phyloP scores from a whole-genome alignment of 1,140 invertebrate genomes.

The Lordiphosa stackelbergi region DNA sequence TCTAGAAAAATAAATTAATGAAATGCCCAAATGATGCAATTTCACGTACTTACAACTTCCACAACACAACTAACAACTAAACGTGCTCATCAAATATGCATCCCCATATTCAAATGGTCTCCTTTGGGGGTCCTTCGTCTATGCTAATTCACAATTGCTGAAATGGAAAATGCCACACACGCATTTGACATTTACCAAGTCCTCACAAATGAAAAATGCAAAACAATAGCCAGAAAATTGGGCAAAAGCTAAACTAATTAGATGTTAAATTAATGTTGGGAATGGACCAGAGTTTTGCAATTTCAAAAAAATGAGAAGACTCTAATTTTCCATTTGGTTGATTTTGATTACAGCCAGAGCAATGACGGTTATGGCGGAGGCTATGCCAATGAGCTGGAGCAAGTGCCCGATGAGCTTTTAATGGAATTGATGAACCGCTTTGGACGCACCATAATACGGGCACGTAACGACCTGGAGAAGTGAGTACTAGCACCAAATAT shows the following conservation, averaged over 20 bases:
- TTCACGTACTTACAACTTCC: too few species aligned
- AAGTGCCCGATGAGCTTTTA: conserved; percentile 78
- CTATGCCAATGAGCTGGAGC: conserved; percentile 64
- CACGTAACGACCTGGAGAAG: conserved; percentile 80
- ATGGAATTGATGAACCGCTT: conserved; percentile 81
- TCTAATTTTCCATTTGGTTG: conserved; percentile 63
- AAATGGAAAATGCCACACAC: conserved; percentile 52
- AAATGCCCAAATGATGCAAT: too few species aligned
- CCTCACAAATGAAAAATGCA: conserved; percentile 1
- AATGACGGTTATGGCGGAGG: conserved; percentile 51
- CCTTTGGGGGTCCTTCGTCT: neutral
- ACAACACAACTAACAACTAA: neutral
- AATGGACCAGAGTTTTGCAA: conserved; percentile 1
- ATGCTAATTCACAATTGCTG: conserved; percentile 39
- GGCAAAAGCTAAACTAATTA: conserved; percentile 19
- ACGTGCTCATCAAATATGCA: neutral
- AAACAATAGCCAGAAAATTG: neutral
- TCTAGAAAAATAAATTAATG: too few species aligned
- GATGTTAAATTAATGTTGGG: conserved; percentile 31
- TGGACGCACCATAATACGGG: conserved; percentile 80
- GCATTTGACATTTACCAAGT: conserved; percentile 26
- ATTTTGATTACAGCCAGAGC: conserved; percentile 46
- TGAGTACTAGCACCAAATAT: conserved; percentile 66
- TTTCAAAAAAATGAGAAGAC: conserved; percentile 4
- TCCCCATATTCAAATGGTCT: neutral